phyloP scores from a whole-genome alignment of 2,113 vertebrate species.

The Corydoras maculifer region DNA sequence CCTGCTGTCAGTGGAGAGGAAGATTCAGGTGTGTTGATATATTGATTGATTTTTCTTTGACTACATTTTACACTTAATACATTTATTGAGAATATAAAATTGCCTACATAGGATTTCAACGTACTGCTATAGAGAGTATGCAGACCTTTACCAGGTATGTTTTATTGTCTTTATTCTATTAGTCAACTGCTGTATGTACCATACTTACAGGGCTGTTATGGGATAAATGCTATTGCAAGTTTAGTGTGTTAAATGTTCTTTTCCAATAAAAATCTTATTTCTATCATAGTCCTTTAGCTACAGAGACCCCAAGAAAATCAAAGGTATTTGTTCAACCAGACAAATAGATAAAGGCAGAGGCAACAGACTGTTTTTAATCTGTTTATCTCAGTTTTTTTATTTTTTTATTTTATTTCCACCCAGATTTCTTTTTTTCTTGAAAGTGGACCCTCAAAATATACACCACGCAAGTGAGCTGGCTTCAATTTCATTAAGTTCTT shows the following conservation, averaged over 20 bases:
- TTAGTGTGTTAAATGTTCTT: background rate
- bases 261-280: too few relatives aligned
- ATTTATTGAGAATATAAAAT: background rate
- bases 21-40: slow-evolving; percentile 15
- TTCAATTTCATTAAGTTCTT: background rate
- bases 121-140: background rate
- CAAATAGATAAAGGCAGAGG: background rate
- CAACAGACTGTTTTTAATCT: background rate
- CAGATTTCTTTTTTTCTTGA: slow-evolving; percentile 20
- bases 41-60: too few relatives aligned
- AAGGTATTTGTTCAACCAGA: slow-evolving; percentile 1
- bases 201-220: too few relatives aligned
- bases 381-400: background rate
- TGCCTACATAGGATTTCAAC: background rate
- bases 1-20: background rate
- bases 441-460: slow-evolving; percentile 6
- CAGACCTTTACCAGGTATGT: slow-evolving; percentile 29
- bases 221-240: background rate
- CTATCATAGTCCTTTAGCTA: slow-evolving; percentile 1
- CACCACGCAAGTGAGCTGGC: slow-evolving; percentile 24
- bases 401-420: background rate
- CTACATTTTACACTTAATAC: too few relatives aligned
- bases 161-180: background rate
- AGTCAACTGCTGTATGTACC: too few relatives aligned
- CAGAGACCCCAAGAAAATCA: background rate